These are phyloP conservation scores for Melipona beecheii DNA, from an alignment of 2,888 invertebrate genomes.

Conservation along the genomic window DNA sequence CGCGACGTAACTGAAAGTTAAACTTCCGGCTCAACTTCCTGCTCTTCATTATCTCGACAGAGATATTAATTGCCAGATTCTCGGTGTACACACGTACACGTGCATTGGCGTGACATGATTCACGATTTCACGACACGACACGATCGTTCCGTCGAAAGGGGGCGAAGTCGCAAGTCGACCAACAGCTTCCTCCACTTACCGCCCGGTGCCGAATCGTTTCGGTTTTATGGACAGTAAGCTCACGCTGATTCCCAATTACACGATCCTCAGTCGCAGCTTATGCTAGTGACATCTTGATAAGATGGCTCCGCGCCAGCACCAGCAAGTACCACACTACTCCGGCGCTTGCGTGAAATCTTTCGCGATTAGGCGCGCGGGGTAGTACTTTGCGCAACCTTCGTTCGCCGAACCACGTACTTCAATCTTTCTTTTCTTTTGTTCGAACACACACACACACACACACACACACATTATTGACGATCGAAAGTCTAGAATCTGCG, in stretches of 20 bases:
- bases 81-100: neutral
- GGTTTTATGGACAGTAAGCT: conserved; percentile 64
- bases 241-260: conserved; percentile 69
- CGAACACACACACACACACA: neutral
- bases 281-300: conserved; percentile 61
- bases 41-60: neutral
- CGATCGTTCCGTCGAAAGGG: conserved; percentile 8
- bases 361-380: conserved; percentile 38
- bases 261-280: conserved; percentile 63
- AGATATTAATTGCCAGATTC: neutral
- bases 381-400: conserved; percentile 47
- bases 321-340: conserved; percentile 41
- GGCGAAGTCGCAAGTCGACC: conserved; percentile 30
- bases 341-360: conserved; percentile 63
- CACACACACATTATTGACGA: neutral
- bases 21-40: neutral
- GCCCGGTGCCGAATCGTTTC: conserved; percentile 19
- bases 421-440: neutral
- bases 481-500: neutral
- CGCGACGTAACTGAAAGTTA: no score
- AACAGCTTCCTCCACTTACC: conserved; percentile 37
- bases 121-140: neutral
- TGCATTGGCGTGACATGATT: no score
- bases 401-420: neutral
- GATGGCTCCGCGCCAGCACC: conserved; percentile 49